Percentiles rank a stretch among this genome's conserved stretches.
These are phyloP conservation scores for Cyanoderma ruficeps DNA, from an alignment of 2,113 vertebrate genomes.

Conservation along the genomic window DNA sequence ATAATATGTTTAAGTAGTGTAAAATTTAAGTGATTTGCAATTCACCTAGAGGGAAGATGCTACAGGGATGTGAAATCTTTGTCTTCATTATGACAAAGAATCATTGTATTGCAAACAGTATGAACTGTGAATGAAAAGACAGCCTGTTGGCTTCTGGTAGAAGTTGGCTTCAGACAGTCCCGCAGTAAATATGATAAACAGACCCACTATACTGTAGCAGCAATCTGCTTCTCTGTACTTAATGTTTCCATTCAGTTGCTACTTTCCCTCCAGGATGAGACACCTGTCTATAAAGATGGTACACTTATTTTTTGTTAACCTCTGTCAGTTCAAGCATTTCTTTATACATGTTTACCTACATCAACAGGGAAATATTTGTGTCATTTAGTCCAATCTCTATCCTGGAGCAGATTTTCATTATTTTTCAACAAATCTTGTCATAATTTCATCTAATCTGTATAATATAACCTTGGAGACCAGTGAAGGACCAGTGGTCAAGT, in stretches of 20 bases:
- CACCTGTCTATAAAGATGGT: background rate
- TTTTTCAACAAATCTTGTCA: background rate
- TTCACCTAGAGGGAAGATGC: background rate
- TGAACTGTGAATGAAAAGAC: background rate
- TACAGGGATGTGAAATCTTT: background rate
- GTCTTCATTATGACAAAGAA: background rate
- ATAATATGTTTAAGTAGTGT: background rate
- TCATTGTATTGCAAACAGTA: background rate
- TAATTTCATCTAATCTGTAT: background rate
- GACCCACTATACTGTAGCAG: background rate
- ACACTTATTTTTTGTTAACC: background rate
- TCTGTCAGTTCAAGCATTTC: background rate
- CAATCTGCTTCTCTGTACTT: background rate
- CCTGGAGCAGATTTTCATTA: background rate
- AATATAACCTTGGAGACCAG: background rate
- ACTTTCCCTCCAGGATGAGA: background rate
- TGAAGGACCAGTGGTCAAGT: background rate
- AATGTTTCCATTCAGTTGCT: background rate
- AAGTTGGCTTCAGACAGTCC: background rate
- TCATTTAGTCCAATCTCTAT: background rate
- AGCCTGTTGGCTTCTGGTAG: background rate
- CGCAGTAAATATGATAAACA: background rate
- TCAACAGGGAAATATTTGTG: background rate
- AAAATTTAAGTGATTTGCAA: background rate
- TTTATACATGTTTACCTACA: background rate